These are phyloP conservation scores for Junco hyemalis DNA, from an alignment of 2,113 vertebrate species.

Conservation along the genomic window DNA sequence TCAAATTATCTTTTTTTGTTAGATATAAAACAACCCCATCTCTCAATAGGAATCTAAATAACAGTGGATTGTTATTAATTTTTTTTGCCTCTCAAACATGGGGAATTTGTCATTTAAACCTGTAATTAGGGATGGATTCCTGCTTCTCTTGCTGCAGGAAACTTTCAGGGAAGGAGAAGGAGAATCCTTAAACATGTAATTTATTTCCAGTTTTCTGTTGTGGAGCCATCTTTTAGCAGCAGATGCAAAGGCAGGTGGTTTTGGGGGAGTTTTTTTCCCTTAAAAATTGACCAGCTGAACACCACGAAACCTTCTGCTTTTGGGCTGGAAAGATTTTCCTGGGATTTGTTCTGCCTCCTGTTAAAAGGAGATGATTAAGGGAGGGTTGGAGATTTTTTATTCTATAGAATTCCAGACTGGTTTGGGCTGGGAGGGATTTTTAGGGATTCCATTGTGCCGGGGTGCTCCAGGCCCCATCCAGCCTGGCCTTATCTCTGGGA, in stretches of 20 bases:
- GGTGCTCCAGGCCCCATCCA: accelerated
- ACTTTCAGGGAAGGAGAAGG: neutral
- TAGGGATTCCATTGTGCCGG: too few species aligned
- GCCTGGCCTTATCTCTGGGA: neutral
- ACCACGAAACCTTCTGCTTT: neutral
- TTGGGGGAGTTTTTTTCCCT: accelerated
- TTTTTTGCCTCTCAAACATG: neutral
- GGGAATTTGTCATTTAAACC: neutral
- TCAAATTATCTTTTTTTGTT: neutral
- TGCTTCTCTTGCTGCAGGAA: neutral
- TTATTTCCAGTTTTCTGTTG: neutral
- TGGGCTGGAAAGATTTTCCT: neutral
- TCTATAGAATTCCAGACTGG: accelerated
- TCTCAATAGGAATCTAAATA: neutral
- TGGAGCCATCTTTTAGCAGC: neutral
- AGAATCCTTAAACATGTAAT: neutral
- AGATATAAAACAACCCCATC: neutral
- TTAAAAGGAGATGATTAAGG: neutral
- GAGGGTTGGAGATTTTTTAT: neutral
- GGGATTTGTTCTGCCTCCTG: neutral
- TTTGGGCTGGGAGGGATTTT: neutral
- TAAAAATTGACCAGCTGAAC: neutral
- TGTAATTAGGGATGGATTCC: neutral
- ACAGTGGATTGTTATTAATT: neutral
- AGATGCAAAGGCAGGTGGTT: neutral